phyloP scores from a whole-genome alignment of 2,113 vertebrate species.

The Aptenodytes patagonicus region DNA sequence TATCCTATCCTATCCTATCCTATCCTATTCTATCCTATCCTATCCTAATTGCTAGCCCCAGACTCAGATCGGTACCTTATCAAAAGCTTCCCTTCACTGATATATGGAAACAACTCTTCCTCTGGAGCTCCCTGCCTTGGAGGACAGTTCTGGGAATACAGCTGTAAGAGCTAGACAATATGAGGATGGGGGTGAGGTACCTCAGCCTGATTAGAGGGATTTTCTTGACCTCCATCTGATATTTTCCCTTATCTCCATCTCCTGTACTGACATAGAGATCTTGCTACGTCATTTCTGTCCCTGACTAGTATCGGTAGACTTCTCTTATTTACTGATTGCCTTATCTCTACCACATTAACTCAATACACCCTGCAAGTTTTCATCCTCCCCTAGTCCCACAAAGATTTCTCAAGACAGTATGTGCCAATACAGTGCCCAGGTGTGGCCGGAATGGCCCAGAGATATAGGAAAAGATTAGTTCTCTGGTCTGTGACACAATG shows the following conservation, averaged over 20 bases:
- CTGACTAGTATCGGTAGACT: neutral
- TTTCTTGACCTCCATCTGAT: neutral
- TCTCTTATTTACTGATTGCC: neutral
- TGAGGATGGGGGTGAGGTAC: neutral
- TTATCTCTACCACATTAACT: neutral
- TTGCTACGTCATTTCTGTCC: neutral
- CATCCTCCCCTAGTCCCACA: neutral
- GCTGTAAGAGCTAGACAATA: neutral
- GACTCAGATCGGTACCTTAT: neutral
- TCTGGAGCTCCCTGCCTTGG: neutral
- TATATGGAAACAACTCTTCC: neutral
- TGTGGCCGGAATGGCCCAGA: neutral
- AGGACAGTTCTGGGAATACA: neutral
- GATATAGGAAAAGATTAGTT: neutral
- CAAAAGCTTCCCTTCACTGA: neutral
- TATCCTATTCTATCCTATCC: no score
- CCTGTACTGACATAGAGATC: neutral
- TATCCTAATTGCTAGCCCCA: neutral
- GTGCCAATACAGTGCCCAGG: neutral
- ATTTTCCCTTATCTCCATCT: neutral
- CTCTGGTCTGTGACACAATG: neutral
- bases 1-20: neutral
- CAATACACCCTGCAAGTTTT: neutral
- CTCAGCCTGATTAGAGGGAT: neutral
- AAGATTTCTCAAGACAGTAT: neutral